Percentiles rank a stretch among this genome's conserved stretches.
Conservation (phyloP, 1,140 invertebrate species). For the Batillaria attramentaria region DNA sequence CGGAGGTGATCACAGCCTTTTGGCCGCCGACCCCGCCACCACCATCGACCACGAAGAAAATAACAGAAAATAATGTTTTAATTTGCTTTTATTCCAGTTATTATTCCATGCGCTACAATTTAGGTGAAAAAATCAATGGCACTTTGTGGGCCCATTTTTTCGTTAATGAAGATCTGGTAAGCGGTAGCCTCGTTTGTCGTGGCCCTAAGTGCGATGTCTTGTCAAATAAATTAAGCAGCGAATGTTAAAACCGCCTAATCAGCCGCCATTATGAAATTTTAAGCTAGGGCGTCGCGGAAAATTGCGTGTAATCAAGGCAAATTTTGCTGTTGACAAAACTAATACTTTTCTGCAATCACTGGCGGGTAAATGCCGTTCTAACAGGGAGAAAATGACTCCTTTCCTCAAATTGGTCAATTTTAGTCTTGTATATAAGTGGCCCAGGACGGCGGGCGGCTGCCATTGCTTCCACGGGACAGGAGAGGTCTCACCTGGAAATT, state of each 20-base stretch:
- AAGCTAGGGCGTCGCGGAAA: slow-evolving; percentile 51
- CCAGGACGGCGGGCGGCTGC: not conserved
- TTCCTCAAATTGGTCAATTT: slow-evolving; percentile 60
- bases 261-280: slow-evolving; percentile 64
- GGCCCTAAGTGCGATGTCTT: slow-evolving; percentile 49
- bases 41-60: slow-evolving; percentile 45
- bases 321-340: slow-evolving; percentile 63
- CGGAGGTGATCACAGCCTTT: slow-evolving; percentile 31
- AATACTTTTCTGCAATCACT: slow-evolving; percentile 61
- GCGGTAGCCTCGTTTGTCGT: slow-evolving; percentile 40
- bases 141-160: slow-evolving; percentile 30
- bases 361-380: slow-evolving; percentile 56
- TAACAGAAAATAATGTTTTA: slow-evolving; percentile 58
- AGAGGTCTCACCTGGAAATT: slow-evolving; percentile 15
- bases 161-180: slow-evolving; percentile 47
- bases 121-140: slow-evolving; percentile 52
- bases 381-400: slow-evolving; percentile 55
- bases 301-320: slow-evolving; percentile 63
- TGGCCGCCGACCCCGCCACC: slow-evolving; percentile 27
- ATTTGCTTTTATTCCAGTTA: slow-evolving; percentile 58
- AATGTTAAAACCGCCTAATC: slow-evolving; percentile 59
- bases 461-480: not conserved
- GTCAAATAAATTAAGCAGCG: slow-evolving; percentile 64
- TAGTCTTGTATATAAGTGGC: slow-evolving; percentile 56
- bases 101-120: slow-evolving; percentile 55